Evolutionary conservation across 2,113 vertebrate species (phyloP).

Genomic region (Azemiops feae): DNA sequence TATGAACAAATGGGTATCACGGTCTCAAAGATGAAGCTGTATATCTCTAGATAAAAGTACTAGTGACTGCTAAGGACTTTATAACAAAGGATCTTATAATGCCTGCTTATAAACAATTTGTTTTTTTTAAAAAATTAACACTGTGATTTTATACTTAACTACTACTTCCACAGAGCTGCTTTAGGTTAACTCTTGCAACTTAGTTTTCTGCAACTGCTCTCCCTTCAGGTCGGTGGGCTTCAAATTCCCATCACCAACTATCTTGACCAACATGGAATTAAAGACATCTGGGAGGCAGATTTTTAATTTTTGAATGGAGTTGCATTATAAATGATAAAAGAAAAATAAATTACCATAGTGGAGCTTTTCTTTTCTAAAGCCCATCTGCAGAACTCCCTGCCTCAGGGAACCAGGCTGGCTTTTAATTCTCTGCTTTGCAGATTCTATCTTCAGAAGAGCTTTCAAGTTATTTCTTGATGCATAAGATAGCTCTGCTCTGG

Average conservation of each 20-base stretch:
- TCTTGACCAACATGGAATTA: not conserved
- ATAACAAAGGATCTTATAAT: not conserved
- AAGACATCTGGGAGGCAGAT: not conserved
- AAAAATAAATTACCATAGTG: not conserved
- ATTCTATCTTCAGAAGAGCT: not conserved
- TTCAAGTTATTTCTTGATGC: not conserved
- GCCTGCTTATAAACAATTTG: not conserved
- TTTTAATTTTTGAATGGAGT: not conserved
- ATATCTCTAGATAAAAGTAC: not conserved
- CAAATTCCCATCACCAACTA: not conserved
- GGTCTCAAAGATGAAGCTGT: not conserved
- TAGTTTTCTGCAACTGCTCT: not conserved
- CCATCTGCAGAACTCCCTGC: not conserved
- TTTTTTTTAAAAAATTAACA: not conserved
- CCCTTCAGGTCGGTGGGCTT: not conserved
- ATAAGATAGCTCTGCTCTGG: not conserved
- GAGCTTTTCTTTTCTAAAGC: not conserved
- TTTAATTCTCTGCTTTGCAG: not conserved
- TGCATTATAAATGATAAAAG: not conserved
- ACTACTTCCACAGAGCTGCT: not conserved
- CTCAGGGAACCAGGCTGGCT: not conserved
- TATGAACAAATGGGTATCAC: fast-evolving
- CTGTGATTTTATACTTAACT: not conserved
- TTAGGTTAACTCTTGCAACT: not conserved
- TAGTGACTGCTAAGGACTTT: too few relatives aligned